Conservation (phyloP, 2,888 invertebrate species). For the Trachelus stipa region DNA sequence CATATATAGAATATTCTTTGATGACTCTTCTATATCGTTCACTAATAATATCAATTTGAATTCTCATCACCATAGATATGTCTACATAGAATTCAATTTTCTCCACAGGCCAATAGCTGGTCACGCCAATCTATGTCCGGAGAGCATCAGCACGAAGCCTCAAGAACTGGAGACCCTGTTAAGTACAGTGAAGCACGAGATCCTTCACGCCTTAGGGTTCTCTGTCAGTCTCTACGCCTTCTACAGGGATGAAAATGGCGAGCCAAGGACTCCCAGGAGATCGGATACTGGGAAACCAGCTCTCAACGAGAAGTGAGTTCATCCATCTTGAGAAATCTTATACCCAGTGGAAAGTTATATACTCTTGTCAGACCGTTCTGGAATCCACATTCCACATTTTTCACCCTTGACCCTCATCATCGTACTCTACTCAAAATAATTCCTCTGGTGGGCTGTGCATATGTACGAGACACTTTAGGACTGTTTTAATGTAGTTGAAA, state of each 20-base stretch:
- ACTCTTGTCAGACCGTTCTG: not conserved
- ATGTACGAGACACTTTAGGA: not conserved
- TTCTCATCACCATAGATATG: not conserved
- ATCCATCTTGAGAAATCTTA: not conserved
- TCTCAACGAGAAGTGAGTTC: slow-evolving; percentile 84
- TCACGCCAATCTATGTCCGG: slow-evolving; percentile 97
- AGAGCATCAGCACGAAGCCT: slow-evolving; percentile 89
- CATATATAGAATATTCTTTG: not conserved
- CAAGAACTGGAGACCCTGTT: slow-evolving; percentile 91
- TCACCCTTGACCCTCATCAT: not conserved
- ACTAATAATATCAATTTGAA: not conserved
- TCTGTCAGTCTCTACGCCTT: slow-evolving; percentile 97
- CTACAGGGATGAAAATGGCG: slow-evolving; percentile 90
- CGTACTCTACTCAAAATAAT: not conserved
- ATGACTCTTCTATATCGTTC: not conserved
- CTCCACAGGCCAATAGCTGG: slow-evolving; percentile 92
- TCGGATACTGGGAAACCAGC: slow-evolving; percentile 90
- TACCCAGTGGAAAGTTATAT: not conserved
- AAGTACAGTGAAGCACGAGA: slow-evolving; percentile 98
- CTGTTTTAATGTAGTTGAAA: not conserved
- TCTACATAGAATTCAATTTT: slow-evolving; percentile 1
- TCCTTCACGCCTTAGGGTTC: slow-evolving; percentile 97
- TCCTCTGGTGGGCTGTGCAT: not conserved
- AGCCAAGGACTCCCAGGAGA: slow-evolving; percentile 84
- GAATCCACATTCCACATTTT: not conserved